Conservation (phyloP, 2,113 vertebrate species). For the Eublepharis macularius region DNA sequence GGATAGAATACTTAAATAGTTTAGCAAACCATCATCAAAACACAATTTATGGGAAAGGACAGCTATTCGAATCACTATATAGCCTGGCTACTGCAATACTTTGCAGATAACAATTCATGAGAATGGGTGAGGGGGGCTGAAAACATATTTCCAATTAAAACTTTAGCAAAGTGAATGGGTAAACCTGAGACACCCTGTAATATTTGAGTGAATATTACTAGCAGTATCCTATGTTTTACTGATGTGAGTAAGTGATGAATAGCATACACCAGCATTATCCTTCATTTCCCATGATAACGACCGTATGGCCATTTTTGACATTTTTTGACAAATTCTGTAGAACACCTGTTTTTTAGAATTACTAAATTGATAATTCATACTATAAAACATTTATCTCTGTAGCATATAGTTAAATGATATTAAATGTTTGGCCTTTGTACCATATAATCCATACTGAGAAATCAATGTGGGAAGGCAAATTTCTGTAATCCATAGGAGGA, state of each 20-base stretch:
- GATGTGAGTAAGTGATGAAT: constrained; percentile 51
- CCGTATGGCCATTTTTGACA: constrained; percentile 22
- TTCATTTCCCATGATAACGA: constrained; percentile 27
- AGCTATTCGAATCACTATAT: not conserved
- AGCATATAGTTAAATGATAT: too few relatives aligned
- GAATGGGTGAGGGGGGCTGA: constrained; percentile 2
- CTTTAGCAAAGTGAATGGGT: constrained; percentile 63
- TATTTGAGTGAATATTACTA: constrained; percentile 41
- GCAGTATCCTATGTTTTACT: constrained; percentile 64
- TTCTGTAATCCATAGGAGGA: too few relatives aligned
- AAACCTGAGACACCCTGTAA: constrained; percentile 58
- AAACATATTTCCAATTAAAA: constrained; percentile 62
- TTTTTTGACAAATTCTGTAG: constrained; percentile 51
- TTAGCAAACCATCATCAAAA: not conserved
- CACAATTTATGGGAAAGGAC: not conserved
- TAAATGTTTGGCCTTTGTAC: too few relatives aligned
- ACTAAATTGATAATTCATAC: constrained; percentile 55
- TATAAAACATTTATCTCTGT: constrained; percentile 9
- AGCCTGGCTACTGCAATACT: not conserved
- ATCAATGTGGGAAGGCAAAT: too few relatives aligned
- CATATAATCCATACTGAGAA: too few relatives aligned
- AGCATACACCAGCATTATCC: constrained; percentile 30
- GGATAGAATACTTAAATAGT: not conserved
- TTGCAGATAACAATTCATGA: constrained; percentile 50
- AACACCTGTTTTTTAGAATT: constrained; percentile 53